phyloP scores from a whole-genome alignment of 2,113 vertebrate species.

The Cercopithecus mona region DNA sequence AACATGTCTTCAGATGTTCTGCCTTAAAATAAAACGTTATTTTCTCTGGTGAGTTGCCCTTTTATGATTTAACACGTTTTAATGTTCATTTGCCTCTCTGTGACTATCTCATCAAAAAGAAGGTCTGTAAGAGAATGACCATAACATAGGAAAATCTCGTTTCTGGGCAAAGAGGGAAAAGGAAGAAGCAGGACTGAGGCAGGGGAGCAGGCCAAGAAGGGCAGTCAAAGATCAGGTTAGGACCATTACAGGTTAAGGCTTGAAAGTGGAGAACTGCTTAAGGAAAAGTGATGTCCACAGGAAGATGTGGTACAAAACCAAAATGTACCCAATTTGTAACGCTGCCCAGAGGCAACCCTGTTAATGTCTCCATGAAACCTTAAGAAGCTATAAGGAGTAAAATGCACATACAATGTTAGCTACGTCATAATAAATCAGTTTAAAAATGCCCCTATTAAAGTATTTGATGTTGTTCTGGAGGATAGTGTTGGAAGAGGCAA shows the following conservation, averaged over 20 bases:
- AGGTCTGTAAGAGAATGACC: not conserved
- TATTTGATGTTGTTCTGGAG: not conserved
- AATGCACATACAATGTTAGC: not conserved
- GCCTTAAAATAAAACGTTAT: constrained; percentile 7
- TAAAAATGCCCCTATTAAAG: not conserved
- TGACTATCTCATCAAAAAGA: not conserved
- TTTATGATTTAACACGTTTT: not conserved
- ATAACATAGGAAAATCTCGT: not conserved
- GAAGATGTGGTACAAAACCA: not conserved
- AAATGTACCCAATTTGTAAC: not conserved
- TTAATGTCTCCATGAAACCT: not conserved
- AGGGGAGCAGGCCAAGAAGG: not conserved
- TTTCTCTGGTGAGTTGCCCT: not conserved
- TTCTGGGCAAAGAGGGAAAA: not conserved
- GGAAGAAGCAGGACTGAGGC: not conserved
- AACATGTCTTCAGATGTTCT: not conserved
- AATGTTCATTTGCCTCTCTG: constrained; percentile 2
- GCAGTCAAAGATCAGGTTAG: not conserved
- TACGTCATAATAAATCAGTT: not conserved
- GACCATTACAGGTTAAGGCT: not conserved
- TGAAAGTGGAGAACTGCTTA: not conserved
- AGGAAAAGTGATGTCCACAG: not conserved
- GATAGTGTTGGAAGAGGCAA: not conserved
- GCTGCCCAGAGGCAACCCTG: not conserved
- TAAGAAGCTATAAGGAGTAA: not conserved